Evolutionary conservation across 2,888 invertebrate genomes (phyloP), one percentile per base, ranked within the genome.

Genomic region (Chaetogeoica ovagalla): DNA sequence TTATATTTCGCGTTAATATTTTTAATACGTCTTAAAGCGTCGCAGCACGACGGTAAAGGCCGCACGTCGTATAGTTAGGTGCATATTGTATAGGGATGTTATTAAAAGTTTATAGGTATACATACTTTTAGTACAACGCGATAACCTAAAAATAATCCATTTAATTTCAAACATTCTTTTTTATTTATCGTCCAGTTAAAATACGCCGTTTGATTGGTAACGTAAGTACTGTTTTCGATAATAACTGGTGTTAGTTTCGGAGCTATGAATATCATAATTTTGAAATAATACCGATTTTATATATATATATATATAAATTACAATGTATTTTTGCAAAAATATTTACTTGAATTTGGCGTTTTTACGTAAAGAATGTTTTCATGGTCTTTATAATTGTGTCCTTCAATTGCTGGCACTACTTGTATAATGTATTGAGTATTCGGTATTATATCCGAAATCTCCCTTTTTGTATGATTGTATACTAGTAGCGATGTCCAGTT

Each of bases 111-210:
- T 13, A 13, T 13, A 13, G 2, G 1, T 48, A 52, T n/a, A 62
- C 73, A 52, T n/a, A 62, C 73, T 37, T 52, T 62, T 52, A 73
- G 13, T 23, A 63, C 23, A 15, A 73, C 6, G 8, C 19, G 19
- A n/a, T 73, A 73, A 52, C 62, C 52, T 9, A 4, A n/a, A 37
- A 73, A 62, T 4, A 73, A 52, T n/a, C 73, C 30, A 37, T 73
- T 73, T 21, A 73, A n/a, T 30, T 73, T 73, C 7, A n/a, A 52
- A 37, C 62, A 73, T 1, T 62, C 73, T 1, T 48, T 9, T 15
- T 8, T 73, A 21, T 62, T 52, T 52, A 73, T 73, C 7, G n/a
- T 62, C 62, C 62, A 63, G 8, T 37, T 63, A 9, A 63, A 30
- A 8, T n/a, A 63, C n/a, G n/a, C 73, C 17, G 62, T 62, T 9